A percentile compares a stretch with the other conserved stretches of the same genome.
Evolutionary conservation across 2,113 vertebrate genomes (phyloP).

Genomic region (Carlito syrichta): DNA sequence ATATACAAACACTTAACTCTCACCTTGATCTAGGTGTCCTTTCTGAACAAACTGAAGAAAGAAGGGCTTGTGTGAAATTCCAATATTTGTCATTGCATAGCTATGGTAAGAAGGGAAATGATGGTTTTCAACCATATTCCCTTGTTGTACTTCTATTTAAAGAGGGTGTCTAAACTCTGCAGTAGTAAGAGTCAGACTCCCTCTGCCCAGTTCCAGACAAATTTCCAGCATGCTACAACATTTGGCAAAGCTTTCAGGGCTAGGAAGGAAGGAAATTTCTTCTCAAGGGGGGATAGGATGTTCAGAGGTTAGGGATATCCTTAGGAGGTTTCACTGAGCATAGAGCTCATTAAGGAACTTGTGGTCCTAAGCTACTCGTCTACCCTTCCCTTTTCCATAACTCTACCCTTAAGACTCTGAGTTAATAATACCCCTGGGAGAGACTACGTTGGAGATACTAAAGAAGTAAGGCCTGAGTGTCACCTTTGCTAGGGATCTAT

Average conservation of each 20-base stretch:
- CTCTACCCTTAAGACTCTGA: not conserved
- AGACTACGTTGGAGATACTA: not conserved
- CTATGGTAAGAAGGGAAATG: not conserved
- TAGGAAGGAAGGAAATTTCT: not conserved
- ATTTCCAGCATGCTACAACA: not conserved
- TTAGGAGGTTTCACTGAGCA: not conserved
- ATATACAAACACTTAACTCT: constrained; percentile 21
- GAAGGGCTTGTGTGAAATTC: not conserved
- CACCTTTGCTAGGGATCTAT: not conserved
- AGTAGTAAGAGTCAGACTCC: not conserved
- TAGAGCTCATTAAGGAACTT: not conserved
- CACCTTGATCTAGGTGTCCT: not conserved
- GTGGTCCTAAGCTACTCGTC: not conserved
- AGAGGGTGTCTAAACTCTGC: not conserved
- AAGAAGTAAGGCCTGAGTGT: not conserved
- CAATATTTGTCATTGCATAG: not conserved
- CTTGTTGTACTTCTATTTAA: not conserved
- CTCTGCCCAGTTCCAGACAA: not conserved
- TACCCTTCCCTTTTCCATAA: not conserved
- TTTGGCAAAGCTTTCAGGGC: not conserved
- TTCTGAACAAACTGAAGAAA: not conserved
- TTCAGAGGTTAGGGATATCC: not conserved
- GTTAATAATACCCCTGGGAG: not conserved
- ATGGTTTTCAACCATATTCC: not conserved
- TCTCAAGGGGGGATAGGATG: not conserved